These are phyloP conservation scores for Rhabdornis inornatus DNA, from an alignment of 2,113 vertebrate species.

Conservation along the genomic window DNA sequence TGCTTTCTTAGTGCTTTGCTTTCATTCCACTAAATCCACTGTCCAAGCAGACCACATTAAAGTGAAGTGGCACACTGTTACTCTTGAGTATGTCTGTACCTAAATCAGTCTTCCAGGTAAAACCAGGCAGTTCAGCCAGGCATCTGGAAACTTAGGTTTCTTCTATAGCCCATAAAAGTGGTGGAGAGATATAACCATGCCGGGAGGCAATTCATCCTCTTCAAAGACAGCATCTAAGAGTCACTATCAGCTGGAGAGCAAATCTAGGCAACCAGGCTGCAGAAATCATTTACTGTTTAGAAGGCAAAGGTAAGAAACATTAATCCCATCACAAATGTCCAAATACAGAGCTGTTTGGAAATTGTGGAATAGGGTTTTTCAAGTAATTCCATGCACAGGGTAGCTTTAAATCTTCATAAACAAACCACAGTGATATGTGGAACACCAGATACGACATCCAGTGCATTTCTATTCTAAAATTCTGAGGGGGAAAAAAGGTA, in stretches of 20 bases:
- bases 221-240: not conserved
- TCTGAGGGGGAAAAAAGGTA: accelerated
- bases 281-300: not conserved
- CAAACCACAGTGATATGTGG: not conserved
- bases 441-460: not conserved
- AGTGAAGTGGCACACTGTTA: not conserved
- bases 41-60: not conserved
- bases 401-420: not conserved
- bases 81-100: not conserved
- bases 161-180: not conserved
- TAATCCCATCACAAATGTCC: not conserved
- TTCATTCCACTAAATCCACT: not conserved
- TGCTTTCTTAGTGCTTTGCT: not conserved
- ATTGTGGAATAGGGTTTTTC: not conserved
- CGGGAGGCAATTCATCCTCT: not conserved
- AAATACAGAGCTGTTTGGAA: not conserved
- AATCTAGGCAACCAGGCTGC: not conserved
- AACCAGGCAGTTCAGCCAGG: not conserved
- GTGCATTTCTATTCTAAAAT: not conserved
- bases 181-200: not conserved
- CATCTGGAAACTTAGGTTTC: not conserved
- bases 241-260: not conserved
- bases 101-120: not conserved
- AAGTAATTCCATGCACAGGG: not conserved
- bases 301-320: not conserved